A percentile compares a stretch with the other conserved stretches of the same genome.
Conservation (phyloP, 2,113 vertebrate species). For the Oryzias melastigma region DNA sequence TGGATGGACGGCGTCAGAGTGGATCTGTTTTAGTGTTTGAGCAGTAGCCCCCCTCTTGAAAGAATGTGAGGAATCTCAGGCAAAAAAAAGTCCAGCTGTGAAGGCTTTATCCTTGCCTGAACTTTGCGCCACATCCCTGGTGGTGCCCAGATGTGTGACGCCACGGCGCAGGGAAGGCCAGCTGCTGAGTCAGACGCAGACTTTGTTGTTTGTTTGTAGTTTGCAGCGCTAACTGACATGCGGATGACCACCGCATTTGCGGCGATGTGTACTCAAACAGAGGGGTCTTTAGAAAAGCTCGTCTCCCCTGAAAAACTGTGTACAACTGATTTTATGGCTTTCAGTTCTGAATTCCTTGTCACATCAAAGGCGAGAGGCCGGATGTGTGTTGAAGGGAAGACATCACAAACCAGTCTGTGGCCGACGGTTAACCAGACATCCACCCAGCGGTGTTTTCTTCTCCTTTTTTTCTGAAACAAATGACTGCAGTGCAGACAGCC, state of each 20-base stretch:
- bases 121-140: constrained; percentile 18
- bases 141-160: constrained; percentile 66
- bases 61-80: constrained; percentile 61
- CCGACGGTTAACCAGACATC: constrained; percentile 65
- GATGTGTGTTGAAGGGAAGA: constrained; percentile 57
- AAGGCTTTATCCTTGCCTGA: constrained; percentile 55
- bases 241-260: not conserved
- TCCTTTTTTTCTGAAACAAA: constrained; percentile 3
- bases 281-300: constrained; percentile 11
- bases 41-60: constrained; percentile 12
- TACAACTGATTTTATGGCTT: constrained; percentile 43
- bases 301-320: constrained; percentile 16
- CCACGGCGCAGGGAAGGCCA: constrained; percentile 19
- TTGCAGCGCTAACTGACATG: not conserved
- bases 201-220: constrained; percentile 31
- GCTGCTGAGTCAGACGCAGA: constrained; percentile 27
- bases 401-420: constrained; percentile 69
- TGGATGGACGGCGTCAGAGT: constrained; percentile 15
- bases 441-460: constrained; percentile 30
- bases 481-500: not conserved
- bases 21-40: constrained; percentile 52
- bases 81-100: constrained; percentile 59
- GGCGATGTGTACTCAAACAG: not conserved
- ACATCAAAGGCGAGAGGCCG: constrained; percentile 52
- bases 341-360: constrained; percentile 36